These are phyloP conservation scores for Ptiloglossa arizonensis DNA, from an alignment of 1,140 invertebrate genomes.

Conservation along the genomic window DNA sequence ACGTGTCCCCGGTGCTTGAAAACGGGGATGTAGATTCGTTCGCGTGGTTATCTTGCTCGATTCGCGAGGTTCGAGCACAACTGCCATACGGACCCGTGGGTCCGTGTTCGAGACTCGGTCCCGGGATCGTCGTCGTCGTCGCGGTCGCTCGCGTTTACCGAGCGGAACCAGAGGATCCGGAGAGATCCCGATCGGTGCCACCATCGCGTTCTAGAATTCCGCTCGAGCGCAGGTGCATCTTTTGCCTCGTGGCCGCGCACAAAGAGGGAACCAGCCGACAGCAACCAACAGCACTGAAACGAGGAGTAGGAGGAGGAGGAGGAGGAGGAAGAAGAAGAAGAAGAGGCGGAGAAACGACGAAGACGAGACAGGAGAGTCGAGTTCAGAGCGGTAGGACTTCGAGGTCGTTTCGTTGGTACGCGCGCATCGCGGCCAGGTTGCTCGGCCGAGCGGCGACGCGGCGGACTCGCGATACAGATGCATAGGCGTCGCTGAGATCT, in stretches of 20 bases:
- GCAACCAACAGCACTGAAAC: too few species aligned
- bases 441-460: background rate
- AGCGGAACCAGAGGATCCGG: background rate
- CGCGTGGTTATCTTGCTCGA: too few species aligned
- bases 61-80: too few species aligned
- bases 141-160: background rate
- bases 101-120: too few species aligned
- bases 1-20: too few species aligned
- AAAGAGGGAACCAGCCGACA: background rate
- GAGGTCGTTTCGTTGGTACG: slow-evolving; percentile 52
- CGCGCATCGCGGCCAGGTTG: slow-evolving; percentile 39
- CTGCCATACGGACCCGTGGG: too few species aligned
- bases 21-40: too few species aligned
- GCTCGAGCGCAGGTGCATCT: slow-evolving; percentile 42
- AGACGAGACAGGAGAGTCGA: slow-evolving; percentile 40
- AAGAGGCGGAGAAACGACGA: background rate
- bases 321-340: slow-evolving; percentile 1
- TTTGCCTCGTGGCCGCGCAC: background rate
- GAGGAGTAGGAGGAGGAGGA: slow-evolving; percentile 14
- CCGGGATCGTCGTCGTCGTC: too few species aligned
- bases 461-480: slow-evolving; percentile 53
- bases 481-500: slow-evolving; percentile 44
- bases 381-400: slow-evolving; percentile 28
- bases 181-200: background rate
- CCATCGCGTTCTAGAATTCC: slow-evolving; percentile 16